Percentiles rank a stretch among this genome's conserved stretches.
Conservation (phyloP, 1,140 invertebrate genomes). For the Hylaeus anthracinus region DNA sequence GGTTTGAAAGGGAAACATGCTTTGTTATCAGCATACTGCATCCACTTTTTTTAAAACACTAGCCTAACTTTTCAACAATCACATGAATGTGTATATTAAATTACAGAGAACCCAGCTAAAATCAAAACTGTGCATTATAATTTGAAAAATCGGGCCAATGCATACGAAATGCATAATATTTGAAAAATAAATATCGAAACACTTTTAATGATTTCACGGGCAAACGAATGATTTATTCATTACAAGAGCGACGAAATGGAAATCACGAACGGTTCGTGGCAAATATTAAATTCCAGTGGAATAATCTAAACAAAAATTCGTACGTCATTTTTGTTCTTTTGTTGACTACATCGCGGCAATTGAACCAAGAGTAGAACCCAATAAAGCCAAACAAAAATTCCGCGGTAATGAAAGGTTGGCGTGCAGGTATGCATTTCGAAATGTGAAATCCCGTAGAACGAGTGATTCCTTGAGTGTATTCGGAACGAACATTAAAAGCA, state of each 20-base stretch:
- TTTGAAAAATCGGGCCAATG: not conserved
- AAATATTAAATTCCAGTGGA: not conserved
- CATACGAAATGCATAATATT: not conserved
- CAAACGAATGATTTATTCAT: not conserved
- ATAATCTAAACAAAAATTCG: not conserved
- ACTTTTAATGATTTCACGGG: not conserved
- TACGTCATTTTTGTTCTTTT: too few species aligned
- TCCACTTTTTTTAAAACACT: too few species aligned
- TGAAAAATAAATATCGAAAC: not conserved
- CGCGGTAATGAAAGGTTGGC: too few species aligned
- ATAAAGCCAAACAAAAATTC: not conserved
- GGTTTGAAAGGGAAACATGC: too few species aligned
- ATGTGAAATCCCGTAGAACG: not conserved
- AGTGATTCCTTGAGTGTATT: too few species aligned
- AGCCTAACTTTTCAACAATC: too few species aligned
- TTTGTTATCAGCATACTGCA: too few species aligned
- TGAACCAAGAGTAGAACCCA: not conserved
- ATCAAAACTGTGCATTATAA: not conserved
- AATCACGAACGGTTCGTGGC: not conserved
- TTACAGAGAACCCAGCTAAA: too few species aligned
- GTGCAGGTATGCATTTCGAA: not conserved
- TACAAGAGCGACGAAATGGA: too few species aligned
- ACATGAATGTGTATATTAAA: too few species aligned
- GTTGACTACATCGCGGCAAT: not conserved
- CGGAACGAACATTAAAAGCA: conserved; percentile 11